Conservation (phyloP, 37 sponge, comb jelly and placozoan species). For the Beroe ovata region DNA sequence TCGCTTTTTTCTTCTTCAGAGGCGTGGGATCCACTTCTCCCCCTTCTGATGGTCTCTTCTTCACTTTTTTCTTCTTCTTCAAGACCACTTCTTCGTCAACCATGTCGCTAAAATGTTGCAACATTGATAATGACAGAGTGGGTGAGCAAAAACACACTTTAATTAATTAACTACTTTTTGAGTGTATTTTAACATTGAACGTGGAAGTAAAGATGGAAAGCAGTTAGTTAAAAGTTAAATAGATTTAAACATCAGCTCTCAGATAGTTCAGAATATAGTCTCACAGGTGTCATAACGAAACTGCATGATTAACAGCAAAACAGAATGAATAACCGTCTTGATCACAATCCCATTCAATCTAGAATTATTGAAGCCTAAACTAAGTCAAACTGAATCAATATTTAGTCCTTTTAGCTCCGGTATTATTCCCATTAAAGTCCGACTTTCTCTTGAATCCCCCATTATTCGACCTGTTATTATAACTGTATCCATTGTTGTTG, state of each 20-base stretch:
- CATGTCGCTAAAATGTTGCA: not conserved
- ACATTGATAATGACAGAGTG: no score
- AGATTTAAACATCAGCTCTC: no score
- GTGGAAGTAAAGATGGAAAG: no score
- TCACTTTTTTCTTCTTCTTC: conserved; percentile 43
- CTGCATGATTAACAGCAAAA: not conserved
- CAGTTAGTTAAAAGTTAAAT: no score
- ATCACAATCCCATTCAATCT: not conserved
- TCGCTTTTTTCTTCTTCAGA: not conserved
- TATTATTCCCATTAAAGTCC: not conserved
- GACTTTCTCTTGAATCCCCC: conserved; percentile 46
- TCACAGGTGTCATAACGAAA: no score
- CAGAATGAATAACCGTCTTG: not conserved
- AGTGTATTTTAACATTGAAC: no score
- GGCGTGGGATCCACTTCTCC: not conserved
- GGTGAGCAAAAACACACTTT: no score
- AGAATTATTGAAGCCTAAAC: not conserved
- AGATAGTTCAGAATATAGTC: no score
- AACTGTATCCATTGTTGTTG: not conserved
- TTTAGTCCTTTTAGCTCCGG: conserved; percentile 53
- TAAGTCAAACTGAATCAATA: not conserved
- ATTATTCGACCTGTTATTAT: not conserved
- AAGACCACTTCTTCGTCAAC: not conserved
- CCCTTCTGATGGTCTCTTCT: not conserved
- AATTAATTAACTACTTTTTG: no score